These are phyloP conservation scores for Bombus huntii DNA, from an alignment of 1,140 invertebrate species.

Conservation along the genomic window DNA sequence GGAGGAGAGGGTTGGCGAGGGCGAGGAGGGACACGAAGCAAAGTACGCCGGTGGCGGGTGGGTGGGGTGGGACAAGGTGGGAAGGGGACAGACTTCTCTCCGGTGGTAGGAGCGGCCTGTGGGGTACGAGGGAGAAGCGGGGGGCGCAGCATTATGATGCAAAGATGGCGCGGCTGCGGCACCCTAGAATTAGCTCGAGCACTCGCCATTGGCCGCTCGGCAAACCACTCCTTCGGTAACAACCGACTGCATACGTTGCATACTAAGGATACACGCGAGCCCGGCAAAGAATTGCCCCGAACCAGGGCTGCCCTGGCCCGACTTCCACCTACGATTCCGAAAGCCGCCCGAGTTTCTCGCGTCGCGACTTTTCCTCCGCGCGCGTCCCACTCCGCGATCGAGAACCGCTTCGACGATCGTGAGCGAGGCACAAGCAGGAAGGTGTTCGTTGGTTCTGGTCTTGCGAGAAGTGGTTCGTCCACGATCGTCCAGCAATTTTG, in stretches of 20 bases:
- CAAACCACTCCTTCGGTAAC: constrained; percentile 83
- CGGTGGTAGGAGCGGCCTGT: constrained; percentile 51
- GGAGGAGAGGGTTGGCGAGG: background rate
- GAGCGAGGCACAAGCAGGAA: background rate
- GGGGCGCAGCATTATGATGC: constrained; percentile 82
- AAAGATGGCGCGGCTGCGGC: constrained; percentile 82
- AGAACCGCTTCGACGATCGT: background rate
- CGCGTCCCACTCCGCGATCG: too few relatives aligned
- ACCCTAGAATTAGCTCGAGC: constrained; percentile 83
- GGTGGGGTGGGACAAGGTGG: constrained; percentile 54
- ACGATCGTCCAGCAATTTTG: background rate
- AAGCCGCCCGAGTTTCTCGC: background rate
- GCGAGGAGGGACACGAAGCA: constrained; percentile 45
- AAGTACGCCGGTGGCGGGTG: constrained; percentile 50
- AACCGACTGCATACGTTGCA: constrained; percentile 82
- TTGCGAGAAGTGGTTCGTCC: too few relatives aligned
- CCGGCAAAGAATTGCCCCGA: constrained; percentile 75
- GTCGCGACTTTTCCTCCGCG: too few relatives aligned
- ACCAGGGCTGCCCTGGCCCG: constrained; percentile 44
- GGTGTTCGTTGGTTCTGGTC: background rate
- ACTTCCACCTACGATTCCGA: constrained; percentile 67
- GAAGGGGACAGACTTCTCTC: constrained; percentile 57
- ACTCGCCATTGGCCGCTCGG: constrained; percentile 82
- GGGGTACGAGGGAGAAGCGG: constrained; percentile 47
- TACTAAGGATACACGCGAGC: constrained; percentile 82